Base-by-base conservation (phyloP, 2,113 vertebrate genomes). In the Callipepla californica region DNA sequence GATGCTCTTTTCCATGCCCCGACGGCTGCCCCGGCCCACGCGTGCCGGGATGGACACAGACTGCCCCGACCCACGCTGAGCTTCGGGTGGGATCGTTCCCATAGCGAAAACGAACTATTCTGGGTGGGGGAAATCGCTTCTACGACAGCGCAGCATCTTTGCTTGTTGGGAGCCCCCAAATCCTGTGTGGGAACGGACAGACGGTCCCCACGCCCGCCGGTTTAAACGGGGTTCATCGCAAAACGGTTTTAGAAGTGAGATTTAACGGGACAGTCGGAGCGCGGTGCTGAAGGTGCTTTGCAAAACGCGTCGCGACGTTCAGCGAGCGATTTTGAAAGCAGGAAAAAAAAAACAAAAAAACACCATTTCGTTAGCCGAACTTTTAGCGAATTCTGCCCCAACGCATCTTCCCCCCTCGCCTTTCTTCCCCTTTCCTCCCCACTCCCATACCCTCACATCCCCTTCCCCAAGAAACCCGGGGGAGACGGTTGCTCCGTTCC, bases 81-180 rank as follows among this genome's bases (percentile, higher is more conserved):
- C 2, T 25, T 34, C n/a, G 28, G 53, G 16, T 30, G 19, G 72
- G 28, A 85, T 80, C 44, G 11, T 69, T 89, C 62, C 34, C 72
- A 4, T 23, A 22, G 36, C 11, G 68, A 3, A 59, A 92, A 85
- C 53, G 59, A 87, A 68, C 6, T 8, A 66, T 32, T 4, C 38
- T 53, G 25, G 14, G 50, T 25, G 50, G 48, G 32, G 10, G 11
- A 57, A 58, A 10, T 0, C 0, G 6, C 7, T 0, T 0, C 0
- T 1, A 9, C 30, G 4, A 47, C 75, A 14, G 1, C 1, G 23
- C 77, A 68, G 74, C 58, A 2, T 3, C 74, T 44, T 38, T 8
- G 26, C 42, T 2, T 17, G 7, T 75, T 67, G 89, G 51, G 4
- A 83, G 25, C 63, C 59, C 13, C 7, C 65, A 34, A 76, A 69